Evolutionary conservation across 2,113 vertebrate species (phyloP).

Genomic region (Actenoides lindsayi): DNA sequence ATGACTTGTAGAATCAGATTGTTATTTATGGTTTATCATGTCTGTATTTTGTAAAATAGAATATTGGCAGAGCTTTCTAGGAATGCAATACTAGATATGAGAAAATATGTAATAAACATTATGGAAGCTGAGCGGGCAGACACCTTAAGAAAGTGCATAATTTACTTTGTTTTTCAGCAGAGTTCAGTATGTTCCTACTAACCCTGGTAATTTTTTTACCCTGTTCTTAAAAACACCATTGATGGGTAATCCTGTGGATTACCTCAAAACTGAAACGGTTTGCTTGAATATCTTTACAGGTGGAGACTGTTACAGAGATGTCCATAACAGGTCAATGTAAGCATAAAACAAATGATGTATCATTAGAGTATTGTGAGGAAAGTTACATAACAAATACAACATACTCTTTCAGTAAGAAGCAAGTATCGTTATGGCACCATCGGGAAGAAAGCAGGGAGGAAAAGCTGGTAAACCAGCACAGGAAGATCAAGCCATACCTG

Average conservation of each 20-base stretch:
- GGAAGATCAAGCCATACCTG: slow-evolving; percentile 44
- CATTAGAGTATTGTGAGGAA: not conserved
- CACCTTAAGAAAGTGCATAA: not conserved
- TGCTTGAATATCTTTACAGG: not conserved
- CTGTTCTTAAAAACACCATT: not conserved
- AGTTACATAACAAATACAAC: not conserved
- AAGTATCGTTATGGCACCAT: slow-evolving; percentile 64
- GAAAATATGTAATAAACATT: not conserved
- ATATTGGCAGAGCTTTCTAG: not conserved
- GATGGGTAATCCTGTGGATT: not conserved
- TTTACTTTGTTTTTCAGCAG: not conserved
- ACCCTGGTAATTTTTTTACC: not conserved
- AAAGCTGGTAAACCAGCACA: slow-evolving; percentile 60
- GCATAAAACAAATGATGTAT: not conserved
- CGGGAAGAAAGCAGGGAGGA: slow-evolving; percentile 64
- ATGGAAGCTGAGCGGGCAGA: not conserved
- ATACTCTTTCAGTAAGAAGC: slow-evolving; percentile 4
- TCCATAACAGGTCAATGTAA: not conserved
- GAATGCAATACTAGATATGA: not conserved
- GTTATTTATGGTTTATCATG: not conserved
- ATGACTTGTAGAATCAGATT: not conserved
- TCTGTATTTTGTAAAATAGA: not conserved
- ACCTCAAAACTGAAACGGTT: not conserved
- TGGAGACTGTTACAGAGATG: not conserved
- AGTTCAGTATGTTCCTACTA: not conserved